Conservation (phyloP, 2,113 vertebrate species). For the Tauraco erythrolophus region DNA sequence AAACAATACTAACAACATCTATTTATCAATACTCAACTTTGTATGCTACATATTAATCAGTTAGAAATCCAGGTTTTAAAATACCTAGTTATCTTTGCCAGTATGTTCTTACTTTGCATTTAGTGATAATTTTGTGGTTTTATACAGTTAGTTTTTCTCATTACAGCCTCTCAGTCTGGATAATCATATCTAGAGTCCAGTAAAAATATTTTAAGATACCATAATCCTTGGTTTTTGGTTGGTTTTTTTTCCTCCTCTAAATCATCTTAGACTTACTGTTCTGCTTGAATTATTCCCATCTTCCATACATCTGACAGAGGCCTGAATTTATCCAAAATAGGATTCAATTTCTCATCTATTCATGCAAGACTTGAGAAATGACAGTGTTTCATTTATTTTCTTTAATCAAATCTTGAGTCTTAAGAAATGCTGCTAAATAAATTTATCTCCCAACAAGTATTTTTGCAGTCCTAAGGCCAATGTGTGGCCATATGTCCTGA, state of each 20-base stretch:
- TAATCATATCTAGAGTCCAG: not conserved
- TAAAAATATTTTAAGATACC: not conserved
- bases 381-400: not conserved
- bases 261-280: not conserved
- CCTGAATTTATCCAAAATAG: not conserved
- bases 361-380: not conserved
- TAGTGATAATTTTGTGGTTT: not conserved
- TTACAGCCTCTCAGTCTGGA: not conserved
- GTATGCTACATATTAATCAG: not conserved
- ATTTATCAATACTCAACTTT: not conserved
- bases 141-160: not conserved
- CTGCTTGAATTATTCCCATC: not conserved
- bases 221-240: too few species aligned
- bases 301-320: not conserved
- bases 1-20: not conserved
- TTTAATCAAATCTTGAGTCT: not conserved
- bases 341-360: conserved; percentile 12
- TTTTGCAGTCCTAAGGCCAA: not conserved
- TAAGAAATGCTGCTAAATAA: not conserved
- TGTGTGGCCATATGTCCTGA: too few species aligned
- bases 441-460: not conserved
- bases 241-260: too few species aligned
- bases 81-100: not conserved
- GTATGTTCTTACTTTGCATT: not conserved
- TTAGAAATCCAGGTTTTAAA: not conserved